phyloP scores from a whole-genome alignment of 1,140 invertebrate genomes.

The Conopomorpha cramerella region DNA sequence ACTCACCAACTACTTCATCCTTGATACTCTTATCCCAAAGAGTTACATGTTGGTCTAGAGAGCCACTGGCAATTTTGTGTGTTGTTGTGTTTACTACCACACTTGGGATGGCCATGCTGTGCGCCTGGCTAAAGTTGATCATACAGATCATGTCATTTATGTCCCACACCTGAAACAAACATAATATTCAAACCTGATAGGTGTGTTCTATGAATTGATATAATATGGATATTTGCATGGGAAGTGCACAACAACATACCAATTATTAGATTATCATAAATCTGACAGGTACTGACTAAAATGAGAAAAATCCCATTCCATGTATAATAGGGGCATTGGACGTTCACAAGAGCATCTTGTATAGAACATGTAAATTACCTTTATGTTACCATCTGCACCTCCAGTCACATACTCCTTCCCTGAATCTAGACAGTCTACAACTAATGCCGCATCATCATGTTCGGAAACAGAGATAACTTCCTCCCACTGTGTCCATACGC shows the following conservation, averaged over 20 bases:
- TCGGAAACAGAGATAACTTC: conserved; percentile 28
- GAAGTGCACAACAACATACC: too few relatives aligned
- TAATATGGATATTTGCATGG: too few relatives aligned
- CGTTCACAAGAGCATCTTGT: too few relatives aligned
- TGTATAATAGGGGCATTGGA: too few relatives aligned
- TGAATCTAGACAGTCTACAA: conserved; percentile 28
- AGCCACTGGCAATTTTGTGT: conserved; percentile 28
- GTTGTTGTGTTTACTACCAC: conserved; percentile 25
- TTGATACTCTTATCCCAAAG: conserved; percentile 38
- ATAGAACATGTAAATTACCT: too few relatives aligned
- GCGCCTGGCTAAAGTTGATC: conserved; percentile 29
- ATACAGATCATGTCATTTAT: conserved; percentile 31
- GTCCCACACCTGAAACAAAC: conserved; percentile 32
- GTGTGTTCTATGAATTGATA: too few relatives aligned
- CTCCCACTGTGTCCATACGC: conserved; percentile 34
- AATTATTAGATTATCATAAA: too few relatives aligned
- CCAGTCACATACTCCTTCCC: conserved; percentile 35
- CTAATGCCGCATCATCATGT: conserved; percentile 39
- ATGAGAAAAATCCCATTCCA: too few relatives aligned
- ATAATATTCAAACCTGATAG: too few relatives aligned
- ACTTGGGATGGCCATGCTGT: conserved; percentile 25
- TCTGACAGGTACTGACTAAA: too few relatives aligned
- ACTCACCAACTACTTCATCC: conserved; percentile 29
- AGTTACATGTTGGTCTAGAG: conserved; percentile 29
- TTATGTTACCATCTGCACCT: conserved; percentile 47